Base-by-base conservation (phyloP, 2,797 vertebrate species). In the Tadarida brasiliensis region DNA sequence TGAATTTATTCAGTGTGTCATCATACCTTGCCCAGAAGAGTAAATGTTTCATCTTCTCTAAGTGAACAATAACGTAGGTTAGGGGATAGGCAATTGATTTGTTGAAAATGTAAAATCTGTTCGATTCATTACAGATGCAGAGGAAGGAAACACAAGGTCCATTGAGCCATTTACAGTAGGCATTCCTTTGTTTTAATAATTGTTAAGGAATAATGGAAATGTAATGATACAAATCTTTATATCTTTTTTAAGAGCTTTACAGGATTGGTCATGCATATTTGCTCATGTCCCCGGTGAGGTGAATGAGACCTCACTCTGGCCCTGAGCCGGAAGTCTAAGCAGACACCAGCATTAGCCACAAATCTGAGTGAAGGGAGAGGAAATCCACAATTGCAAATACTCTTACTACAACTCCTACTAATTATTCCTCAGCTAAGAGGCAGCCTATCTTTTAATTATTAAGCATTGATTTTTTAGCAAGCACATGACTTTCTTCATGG, bases 181-280 rank as follows among this genome's bases (percentile, higher is more conserved):
- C 63, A 93, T 84, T 92, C 19, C 56, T 93, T 97, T 95, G 90
- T 97, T 96, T 94, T 95, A 92, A 93, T 94, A 95, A 97, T 97
- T 97, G 90, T 96, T 96, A 94, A 92, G 91, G 92, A 96, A 91
- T 91, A 94, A 94, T 95, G 80, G 54, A 88, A 97, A 90, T 63
- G 70, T 95, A 95, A 87, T 90, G 95, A 82, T 83, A 88, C 61
- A 91, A 87, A 92, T 95, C 86, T 92, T 95, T 90, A 44, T 87
- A 91, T 74, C 90, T 92, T 97, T 94, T 93, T 63, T 91, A 47
- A 71, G 71, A 88, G 65, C 47, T 82, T 94, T 90, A 61, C 30
- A 73, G 61, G 96, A 94, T 96, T 96, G 88, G 94, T 83, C 70
- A 89, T 77, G 77, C 86, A 39, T 92, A 87, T 95, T 92, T 89